Base-by-base conservation (phyloP, 2,888 invertebrate genomes). In the Lasioglossum morio region DNA sequence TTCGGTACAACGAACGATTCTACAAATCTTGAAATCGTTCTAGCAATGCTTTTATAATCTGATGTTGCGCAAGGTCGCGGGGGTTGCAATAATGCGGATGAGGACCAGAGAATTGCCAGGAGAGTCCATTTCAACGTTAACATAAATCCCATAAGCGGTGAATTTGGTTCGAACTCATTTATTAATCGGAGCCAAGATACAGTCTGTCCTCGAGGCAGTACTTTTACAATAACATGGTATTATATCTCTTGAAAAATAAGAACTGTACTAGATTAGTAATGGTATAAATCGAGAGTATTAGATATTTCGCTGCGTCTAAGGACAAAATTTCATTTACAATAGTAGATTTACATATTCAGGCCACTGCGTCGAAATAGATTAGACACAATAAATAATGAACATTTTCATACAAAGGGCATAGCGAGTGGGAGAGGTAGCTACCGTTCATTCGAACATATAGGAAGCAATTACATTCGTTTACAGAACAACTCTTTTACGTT, bases 121-220 rank as follows among this genome's bases (percentile, higher is more conserved):
- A n/a, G 46, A n/a, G 46, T 40, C 14, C 12, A 46, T 46, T 4
- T n/a, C 34, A 12, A n/a, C 14, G 34, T 77, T 34, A 23, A 60
- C 27, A 30, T 27, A 46, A 72, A 43, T 7, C 1, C 43, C 43
- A 27, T 12, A 23, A 40, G 40, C 23, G 40, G 10, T 27, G n/a
- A 4, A 14, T 69, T 84, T 80, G 86, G 88, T 89, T 90, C 83
- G 91, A 89, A 91, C 89, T 90, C 92, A 91, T 93, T 93, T 93
- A 93, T 93, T 93, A 92, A 92, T 90, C 91, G 91, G 92, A 92
- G 92, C 92, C 92, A 92, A 93, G 92, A 92, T 93, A 93, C 92
- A 93, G 92, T 92, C 93, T 93, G 93, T 93, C 92, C 89, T 92
- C 91, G 91, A 93, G 92, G 93, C 92, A 93, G 93, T 93, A 93